Conservation (phyloP, 2,797 vertebrate species). For the Bufotes viridis region DNA sequence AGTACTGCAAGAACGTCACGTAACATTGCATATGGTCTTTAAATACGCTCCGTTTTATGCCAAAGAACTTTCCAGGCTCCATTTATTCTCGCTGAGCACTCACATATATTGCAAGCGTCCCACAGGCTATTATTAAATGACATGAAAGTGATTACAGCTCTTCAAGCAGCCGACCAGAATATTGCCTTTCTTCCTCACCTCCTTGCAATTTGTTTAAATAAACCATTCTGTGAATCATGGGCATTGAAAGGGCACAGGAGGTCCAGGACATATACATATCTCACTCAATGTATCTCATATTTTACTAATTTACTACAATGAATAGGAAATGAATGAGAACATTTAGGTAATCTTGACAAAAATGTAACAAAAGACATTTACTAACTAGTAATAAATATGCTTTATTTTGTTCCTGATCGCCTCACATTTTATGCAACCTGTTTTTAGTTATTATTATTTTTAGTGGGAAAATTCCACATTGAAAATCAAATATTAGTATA, state of each 20-base stretch:
- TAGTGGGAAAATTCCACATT: too few relatives aligned
- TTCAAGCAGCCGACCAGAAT: conserved; percentile 61
- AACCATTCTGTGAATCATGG: conserved; percentile 40
- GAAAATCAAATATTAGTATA: too few relatives aligned
- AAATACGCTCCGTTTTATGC: conserved; percentile 60
- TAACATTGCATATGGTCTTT: conserved; percentile 62
- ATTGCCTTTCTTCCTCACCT: conserved; percentile 54
- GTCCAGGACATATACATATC: conserved; percentile 7
- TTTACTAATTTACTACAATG: background rate
- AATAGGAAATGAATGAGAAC: background rate
- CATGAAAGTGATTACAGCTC: conserved; percentile 62
- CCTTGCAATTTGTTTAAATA: conserved; percentile 58
- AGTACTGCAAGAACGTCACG: conserved; percentile 52
- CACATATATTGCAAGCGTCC: conserved; percentile 61
- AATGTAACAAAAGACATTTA: background rate
- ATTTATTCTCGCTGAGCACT: conserved; percentile 63
- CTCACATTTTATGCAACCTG: too few relatives aligned
- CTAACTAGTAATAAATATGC: background rate
- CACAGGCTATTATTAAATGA: conserved; percentile 63
- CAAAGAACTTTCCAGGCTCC: conserved; percentile 62
- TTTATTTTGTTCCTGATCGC: background rate
- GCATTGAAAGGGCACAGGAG: conserved; percentile 41
- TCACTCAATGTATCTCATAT: background rate
- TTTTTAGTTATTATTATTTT: too few relatives aligned
- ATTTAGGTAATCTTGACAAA: background rate